Conservation (phyloP, 2,113 vertebrate species). For the Colinus virginianus region DNA sequence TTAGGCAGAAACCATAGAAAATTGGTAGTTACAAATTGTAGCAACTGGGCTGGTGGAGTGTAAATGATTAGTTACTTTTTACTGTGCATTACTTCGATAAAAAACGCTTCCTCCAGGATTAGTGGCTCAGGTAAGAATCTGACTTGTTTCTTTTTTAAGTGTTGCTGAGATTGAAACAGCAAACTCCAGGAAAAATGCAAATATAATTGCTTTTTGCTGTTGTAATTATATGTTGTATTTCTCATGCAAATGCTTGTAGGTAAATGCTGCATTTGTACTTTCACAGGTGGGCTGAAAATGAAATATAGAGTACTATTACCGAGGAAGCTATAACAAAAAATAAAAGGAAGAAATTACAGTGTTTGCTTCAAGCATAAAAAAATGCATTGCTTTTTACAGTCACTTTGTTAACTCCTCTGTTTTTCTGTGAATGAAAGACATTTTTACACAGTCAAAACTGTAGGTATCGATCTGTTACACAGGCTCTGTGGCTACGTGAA, state of each 20-base stretch:
- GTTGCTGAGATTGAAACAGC: conserved; percentile 48
- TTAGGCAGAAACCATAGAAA: conserved; percentile 8
- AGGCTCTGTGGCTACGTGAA: background rate
- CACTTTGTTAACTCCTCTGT: conserved; percentile 56
- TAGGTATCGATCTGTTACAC: conserved; percentile 35
- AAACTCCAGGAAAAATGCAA: conserved; percentile 33
- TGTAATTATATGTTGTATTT: conserved; percentile 65
- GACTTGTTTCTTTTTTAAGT: conserved; percentile 19
- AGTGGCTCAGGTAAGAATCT: conserved; percentile 16
- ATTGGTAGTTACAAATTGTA: conserved; percentile 22
- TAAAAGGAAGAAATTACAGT: conserved; percentile 52
- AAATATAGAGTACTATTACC: conserved; percentile 51
- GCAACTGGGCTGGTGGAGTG: background rate
- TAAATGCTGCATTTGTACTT: conserved; percentile 58
- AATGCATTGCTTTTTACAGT: conserved; percentile 44
- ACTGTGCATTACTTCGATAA: conserved; percentile 21
- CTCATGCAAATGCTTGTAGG: conserved; percentile 31
- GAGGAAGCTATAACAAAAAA: conserved; percentile 53
- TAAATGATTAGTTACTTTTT: conserved; percentile 48
- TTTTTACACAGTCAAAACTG: conserved; percentile 53
- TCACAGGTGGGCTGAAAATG: conserved; percentile 39
- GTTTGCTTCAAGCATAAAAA: conserved; percentile 49
- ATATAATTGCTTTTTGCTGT: conserved; percentile 46
- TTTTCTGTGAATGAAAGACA: conserved; percentile 52
- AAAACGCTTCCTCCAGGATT: background rate